Base-by-base conservation (phyloP, 1,140 invertebrate species). In the Pectinophora gossypiella region DNA sequence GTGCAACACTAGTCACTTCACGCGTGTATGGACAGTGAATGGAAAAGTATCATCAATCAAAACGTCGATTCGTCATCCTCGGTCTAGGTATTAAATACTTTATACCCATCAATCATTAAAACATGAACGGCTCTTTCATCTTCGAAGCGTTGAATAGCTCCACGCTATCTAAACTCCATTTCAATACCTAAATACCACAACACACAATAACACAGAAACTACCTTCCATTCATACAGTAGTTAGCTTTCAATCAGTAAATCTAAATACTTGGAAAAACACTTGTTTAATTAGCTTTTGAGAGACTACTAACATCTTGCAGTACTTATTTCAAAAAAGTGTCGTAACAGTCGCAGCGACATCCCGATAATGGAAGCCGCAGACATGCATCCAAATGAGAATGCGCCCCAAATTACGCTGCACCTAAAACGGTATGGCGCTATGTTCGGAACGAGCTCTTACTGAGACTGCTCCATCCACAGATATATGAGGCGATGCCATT, bases 1-100 rank as follows among this genome's bases (percentile, higher is more conserved):
- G 7, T 32, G 27, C 27, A 32, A 32, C 27, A 32, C n/a, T 32
- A 12, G 27, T 32, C n/a, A 12, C 9, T 32, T 9, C 27, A 32
- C n/a, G n/a, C 27, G 27, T 3, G 9, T 32, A 32, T 32, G 9
- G 27, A 32, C 27, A 32, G 27, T n/a, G 27, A 32, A 1, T 15
- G 36, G 36, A 40, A 15, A 40, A 40, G 16, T 15, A 40, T 15
- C 36, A 40, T 40, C 36, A 40, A 40, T 40, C 36, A 40, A 40
- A 40, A 40, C 16, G 36, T 40, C 36, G 16, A 40, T 40, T 15
- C 15, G 10, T 13, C 36, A 40, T 40, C 9, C n/a, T 32, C 27
- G n/a, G 27, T 32, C 27, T 32, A 40, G 36, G 36, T 18, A 40
- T 40, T 40, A 16, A 40, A 40, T 40, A 40, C 16, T 16, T 40